These are phyloP conservation scores for Xestia c-nigrum DNA, from an alignment of 2,888 invertebrate species.

Conservation along the genomic window DNA sequence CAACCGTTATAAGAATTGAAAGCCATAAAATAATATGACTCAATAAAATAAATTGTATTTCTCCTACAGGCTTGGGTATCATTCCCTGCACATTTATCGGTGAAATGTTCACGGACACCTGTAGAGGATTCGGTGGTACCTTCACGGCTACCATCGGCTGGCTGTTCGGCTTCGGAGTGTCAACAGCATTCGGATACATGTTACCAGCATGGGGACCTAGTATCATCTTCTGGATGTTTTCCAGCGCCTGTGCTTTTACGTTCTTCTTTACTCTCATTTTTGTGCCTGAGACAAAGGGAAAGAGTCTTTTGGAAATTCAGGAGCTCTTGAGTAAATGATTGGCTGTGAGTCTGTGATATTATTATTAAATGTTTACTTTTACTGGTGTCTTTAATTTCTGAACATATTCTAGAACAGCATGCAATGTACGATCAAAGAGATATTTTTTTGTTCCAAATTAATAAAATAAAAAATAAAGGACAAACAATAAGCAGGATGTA, in stretches of 20 bases:
- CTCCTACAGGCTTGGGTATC: slow-evolving; percentile 70
- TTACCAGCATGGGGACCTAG: slow-evolving; percentile 61
- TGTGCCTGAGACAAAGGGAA: slow-evolving; percentile 76
- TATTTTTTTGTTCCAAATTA: no score
- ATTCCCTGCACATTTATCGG: slow-evolving; percentile 72
- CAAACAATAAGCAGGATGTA: neutral
- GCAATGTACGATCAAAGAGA: neutral
- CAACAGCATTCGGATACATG: slow-evolving; percentile 67
- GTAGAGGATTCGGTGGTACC: slow-evolving; percentile 70
- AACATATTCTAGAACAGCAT: neutral
- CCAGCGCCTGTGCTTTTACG: slow-evolving; percentile 56
- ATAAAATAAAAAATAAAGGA: no score
- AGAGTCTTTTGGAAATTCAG: slow-evolving; percentile 70
- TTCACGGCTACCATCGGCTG: slow-evolving; percentile 63
- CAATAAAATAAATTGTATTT: neutral
- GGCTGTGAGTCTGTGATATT: neutral
- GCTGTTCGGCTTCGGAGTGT: slow-evolving; percentile 67
- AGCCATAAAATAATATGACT: neutral
- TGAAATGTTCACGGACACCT: slow-evolving; percentile 74
- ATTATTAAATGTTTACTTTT: neutral
- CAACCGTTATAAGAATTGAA: neutral
- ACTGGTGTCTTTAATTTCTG: neutral
- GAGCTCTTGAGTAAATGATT: slow-evolving; percentile 64
- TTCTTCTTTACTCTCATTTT: slow-evolving; percentile 67
- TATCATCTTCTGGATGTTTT: slow-evolving; percentile 69